phyloP scores from a whole-genome alignment of 2,888 invertebrate species.

The Cryptus armator region DNA sequence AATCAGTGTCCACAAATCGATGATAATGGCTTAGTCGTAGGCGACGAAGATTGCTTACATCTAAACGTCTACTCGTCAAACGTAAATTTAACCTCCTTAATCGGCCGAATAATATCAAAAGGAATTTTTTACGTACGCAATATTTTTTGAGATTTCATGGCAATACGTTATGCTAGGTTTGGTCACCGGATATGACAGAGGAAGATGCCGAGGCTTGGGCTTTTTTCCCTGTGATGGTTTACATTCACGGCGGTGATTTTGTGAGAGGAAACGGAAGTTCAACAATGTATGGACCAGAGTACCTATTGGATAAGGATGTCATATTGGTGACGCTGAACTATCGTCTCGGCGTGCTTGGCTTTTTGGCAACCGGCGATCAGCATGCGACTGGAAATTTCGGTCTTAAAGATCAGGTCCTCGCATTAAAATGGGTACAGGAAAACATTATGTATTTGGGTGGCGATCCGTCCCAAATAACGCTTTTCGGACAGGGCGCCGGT shows the following conservation, averaged over 20 bases:
- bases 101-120: not conserved
- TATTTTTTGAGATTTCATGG: not conserved
- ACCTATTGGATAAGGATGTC: constrained; percentile 70
- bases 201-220: no score
- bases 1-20: constrained; percentile 64
- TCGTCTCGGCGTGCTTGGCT: constrained; percentile 72
- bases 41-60: constrained; percentile 66
- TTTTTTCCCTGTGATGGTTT: constrained; percentile 19
- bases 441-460: constrained; percentile 68
- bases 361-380: constrained; percentile 67
- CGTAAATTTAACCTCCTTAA: constrained; percentile 30
- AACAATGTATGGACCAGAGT: constrained; percentile 64
- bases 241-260: constrained; percentile 69
- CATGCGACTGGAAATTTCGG: constrained; percentile 71
- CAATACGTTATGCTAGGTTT: not conserved
- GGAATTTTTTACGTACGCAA: not conserved
- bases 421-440: constrained; percentile 67
- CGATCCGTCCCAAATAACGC: constrained; percentile 61
- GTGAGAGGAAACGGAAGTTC: constrained; percentile 53
- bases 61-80: constrained; percentile 65
- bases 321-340: constrained; percentile 73
- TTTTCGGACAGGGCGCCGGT: constrained; percentile 68
- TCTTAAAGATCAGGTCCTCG: constrained; percentile 71
- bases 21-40: constrained; percentile 34
- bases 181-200: no score